These are phyloP conservation scores for Pollenia amentaria DNA, from an alignment of 2,888 invertebrate genomes.

Conservation along the genomic window DNA sequence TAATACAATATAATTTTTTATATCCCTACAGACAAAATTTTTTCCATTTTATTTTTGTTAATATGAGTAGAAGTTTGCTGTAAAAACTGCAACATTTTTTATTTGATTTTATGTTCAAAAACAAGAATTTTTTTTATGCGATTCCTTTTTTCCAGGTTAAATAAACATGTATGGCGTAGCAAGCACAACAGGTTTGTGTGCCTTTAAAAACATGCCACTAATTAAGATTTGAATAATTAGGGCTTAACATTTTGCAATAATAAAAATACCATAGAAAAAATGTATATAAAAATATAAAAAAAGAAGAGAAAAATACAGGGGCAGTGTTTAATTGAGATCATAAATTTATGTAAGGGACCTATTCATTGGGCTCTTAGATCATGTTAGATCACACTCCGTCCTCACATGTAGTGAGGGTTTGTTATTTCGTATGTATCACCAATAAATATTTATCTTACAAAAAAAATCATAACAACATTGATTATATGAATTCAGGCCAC, in stretches of 20 bases:
- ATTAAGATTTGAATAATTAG: conserved; percentile 77
- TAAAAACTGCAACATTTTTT: background rate
- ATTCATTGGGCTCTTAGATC: too few species aligned
- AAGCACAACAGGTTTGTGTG: background rate
- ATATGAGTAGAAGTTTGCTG: background rate
- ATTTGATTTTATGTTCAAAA: conserved; percentile 1
- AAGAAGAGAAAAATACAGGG: background rate
- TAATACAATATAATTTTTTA: too few species aligned
- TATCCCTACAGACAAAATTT: too few species aligned
- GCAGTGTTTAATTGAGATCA: background rate
- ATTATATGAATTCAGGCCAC: too few species aligned
- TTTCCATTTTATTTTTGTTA: background rate
- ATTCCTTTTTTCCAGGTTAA: conserved; percentile 31
- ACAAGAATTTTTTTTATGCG: conserved; percentile 10
- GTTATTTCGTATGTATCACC: too few species aligned
- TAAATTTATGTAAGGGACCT: background rate
- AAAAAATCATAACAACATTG: too few species aligned
- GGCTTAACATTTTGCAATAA: conserved; percentile 48
- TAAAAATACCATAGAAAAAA: background rate
- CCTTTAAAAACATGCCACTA: conserved; percentile 72
- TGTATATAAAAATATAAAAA: background rate
- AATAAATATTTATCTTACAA: too few species aligned
- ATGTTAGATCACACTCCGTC: too few species aligned
- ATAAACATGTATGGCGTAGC: conserved; percentile 9
- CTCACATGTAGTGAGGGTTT: too few species aligned